Base-by-base conservation (phyloP, 53 echinoderm and acorn worm species). In the Zoroaster sp. region DNA sequence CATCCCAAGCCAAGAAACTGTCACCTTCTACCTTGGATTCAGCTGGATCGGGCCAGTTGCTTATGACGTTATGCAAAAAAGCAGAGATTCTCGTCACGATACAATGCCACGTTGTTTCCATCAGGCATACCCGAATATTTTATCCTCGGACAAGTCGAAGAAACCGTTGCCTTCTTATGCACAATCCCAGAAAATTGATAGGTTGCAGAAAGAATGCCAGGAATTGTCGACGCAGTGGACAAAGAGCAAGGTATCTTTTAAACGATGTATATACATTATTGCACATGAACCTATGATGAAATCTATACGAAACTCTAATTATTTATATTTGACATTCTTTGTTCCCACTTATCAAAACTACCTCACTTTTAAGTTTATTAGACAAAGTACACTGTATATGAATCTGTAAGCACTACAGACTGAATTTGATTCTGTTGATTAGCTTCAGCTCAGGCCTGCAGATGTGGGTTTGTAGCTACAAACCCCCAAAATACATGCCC, bases 1-100 rank as follows among this genome's bases (percentile, higher is more conserved):
- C 28, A 59, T 73, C 12, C 73, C 52, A 30, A 72, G 87, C 59
- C 92, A 75, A 70, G 88, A 79, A 14, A 42, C 33, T 9, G 92
- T 91, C 65, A 73, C 73, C 0, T 91, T 91, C 38, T 91, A 80
- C 44, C 36, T 91, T 5, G 92, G 92, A 54, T 91, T 91, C 66
- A 91, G 87, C 35, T 91, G 87, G 87, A 52, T 53, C 40, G 92
- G 92, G 10, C 92, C 92, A 31, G 80, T 91, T 54, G 92, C 92
- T 43, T 91, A 91, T 40, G 35, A 88, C 44, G 88, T 91, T 15
- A 81, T 23, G 35, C 18, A 38, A 36, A 83, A 83, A 5, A 70
- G 49, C 33, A 36, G 36, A 4, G 51, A 71, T 35, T 20, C 23
- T 39, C 21, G 35, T 17, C 12, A 35, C 3, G 83, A 71, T 46